Evolutionary conservation across 2,888 invertebrate species (phyloP), one percentile per base, ranked within the genome.

Genomic region (Pediacus dermestoides): DNA sequence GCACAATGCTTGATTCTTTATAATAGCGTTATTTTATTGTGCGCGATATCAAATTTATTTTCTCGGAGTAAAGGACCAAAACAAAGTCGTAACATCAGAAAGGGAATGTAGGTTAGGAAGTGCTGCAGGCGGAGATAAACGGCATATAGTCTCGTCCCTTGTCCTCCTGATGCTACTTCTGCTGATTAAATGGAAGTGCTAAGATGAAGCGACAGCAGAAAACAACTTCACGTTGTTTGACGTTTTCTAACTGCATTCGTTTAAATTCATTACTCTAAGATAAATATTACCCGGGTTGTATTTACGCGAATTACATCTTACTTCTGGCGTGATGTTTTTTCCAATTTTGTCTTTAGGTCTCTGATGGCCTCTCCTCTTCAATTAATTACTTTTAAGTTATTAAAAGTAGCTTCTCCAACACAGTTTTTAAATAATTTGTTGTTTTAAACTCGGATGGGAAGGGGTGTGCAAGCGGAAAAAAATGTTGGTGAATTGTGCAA

Each of bases 51-150:
- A 49, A 58, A 58, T 60, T 58, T 58, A 60, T 60, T 58, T 55
- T 46, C 34, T n/a, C n/a, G n/a, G 52, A 52, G 45, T 34, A 48
- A 51, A 46, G n/a, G 52, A 53, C 52, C 57, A 58, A 61, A 63
- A 61, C 61, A 60, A 59, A 59, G 58, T 61, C 61, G 58, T 61
- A 61, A 63, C 54, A n/a, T n/a, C n/a, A n/a, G n/a, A n/a, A n/a
- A 51, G 50, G 39, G 50, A 55, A 58, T 57, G 52, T 58, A 50
- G 58, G 58, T 53, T 57, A 56, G 44, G 50, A 49, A 46, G 34
- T 23, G 49, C 50, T 48, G 26, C 27, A 37, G 45, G 48, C 45
- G 34, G 39, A 37, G 42, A 42, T 51, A 55, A 50, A 51, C 39
- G 48, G 46, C 28, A 10, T 7, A 12, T 14, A 3, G 13, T 28